Base-by-base conservation (phyloP, 1,140 invertebrate genomes). In the Cardiocondyla obscurior region DNA sequence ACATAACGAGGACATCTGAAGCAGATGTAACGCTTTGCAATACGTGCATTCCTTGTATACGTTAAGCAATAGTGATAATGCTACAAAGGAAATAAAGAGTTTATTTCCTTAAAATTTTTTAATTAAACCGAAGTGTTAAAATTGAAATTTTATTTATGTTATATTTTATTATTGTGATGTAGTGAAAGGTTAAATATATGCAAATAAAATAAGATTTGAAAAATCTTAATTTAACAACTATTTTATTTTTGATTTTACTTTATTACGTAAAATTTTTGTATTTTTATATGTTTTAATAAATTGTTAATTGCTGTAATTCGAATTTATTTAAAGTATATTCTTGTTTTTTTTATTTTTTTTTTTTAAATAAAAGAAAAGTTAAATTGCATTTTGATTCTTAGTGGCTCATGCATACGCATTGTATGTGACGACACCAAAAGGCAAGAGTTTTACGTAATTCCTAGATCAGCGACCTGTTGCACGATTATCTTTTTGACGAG, bases 371-470 rank as follows among this genome's bases (percentile, higher is more conserved):
- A n/a, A n/a, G n/a, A n/a, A n/a, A n/a, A n/a, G n/a, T n/a, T n/a
- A n/a, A n/a, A n/a, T n/a, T n/a, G n/a, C n/a, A n/a, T n/a, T n/a
- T n/a, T n/a, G n/a, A n/a, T n/a, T n/a, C n/a, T n/a, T n/a, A n/a
- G n/a, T n/a, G n/a, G n/a, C n/a, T n/a, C n/a, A n/a, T n/a, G n/a
- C n/a, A 46, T 16, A 46, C 14, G 4, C 53, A 3, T 55, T 33
- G 7, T 55, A 55, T 39, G 14, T 36, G 22, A 8, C 8, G 12
- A 64, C n/a, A 30, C 30, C n/a, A 16, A 10, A 2, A 39, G 12
- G 33, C 46, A 69, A 16, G 30, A 67, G 7, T 64, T 82, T 76
- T 62, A 25, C 57, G 60, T 62, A n/a, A 42, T 28, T 76, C 36
- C 49, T 33, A 19, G 28, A 33, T 62, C 57, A 16, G 4, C 19